Base-by-base conservation (phyloP, 2,797 vertebrate genomes). In the Chelon labrosus region DNA sequence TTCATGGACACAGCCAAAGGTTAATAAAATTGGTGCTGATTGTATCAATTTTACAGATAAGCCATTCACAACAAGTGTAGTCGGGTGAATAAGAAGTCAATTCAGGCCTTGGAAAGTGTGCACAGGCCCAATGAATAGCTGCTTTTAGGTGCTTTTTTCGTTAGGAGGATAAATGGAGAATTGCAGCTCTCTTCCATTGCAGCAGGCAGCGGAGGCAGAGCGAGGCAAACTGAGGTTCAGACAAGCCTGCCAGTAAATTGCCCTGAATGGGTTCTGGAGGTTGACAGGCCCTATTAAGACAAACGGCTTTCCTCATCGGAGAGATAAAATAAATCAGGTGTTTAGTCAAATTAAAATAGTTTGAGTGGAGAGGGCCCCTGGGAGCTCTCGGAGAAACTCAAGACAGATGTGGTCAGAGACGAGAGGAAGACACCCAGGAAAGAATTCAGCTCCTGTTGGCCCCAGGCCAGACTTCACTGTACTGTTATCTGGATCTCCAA, bases 311-410 rank as follows among this genome's bases (percentile, higher is more conserved):
- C 95, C 97, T 98, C 97, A 97, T 98, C 93, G 95, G 96, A 98
- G 96, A 97, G 96, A 99, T 98, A 96, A 98, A 98, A 99, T 98
- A 99, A 99, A 98, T 99, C 98, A 99, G 97, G 97, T 98, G 97
- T 98, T 99, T 98, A 98, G 97, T 99, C 97, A 97, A 99, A 99
- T 99, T 98, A 98, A 99, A 99, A 99, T 98, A 98, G 96, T 98
- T 98, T 95, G 96, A 97, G 96, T 97, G 94, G 96, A 98, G 97
- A 95, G 94, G 96, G 95, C 97, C 96, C 96, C 94, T 87, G 96
- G 96, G 97, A 97, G 95, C 95, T 96, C 95, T 94, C 89, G 93
- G 93, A 95, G 95, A 97, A 97, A 97, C 96, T 96, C 95, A 96
- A 98, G 97, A 98, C 97, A 98, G 97, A 99, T 98, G 97, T 97